Evolutionary conservation across 2,797 vertebrate genomes (phyloP).

Genomic region (Lates japonicus): DNA sequence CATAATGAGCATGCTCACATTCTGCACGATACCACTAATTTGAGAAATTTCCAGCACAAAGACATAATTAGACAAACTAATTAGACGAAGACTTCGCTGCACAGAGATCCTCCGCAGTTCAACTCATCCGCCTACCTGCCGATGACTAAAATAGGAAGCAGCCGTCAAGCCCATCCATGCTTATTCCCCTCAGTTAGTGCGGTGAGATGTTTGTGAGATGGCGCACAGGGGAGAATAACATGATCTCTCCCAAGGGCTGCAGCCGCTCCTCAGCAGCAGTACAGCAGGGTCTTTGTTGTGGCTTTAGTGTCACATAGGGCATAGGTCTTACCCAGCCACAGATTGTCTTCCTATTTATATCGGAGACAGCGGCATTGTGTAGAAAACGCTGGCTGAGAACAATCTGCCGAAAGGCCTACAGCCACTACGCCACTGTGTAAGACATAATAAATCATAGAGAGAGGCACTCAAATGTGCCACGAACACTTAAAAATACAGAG

Average conservation of each 20-base stretch:
- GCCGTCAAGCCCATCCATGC: slow-evolving; percentile 84
- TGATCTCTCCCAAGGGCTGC: slow-evolving; percentile 71
- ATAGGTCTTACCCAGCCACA: slow-evolving; percentile 66
- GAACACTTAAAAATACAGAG: slow-evolving; percentile 69
- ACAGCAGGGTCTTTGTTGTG: slow-evolving; percentile 72
- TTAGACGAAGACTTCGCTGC: slow-evolving; percentile 88
- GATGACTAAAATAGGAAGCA: slow-evolving; percentile 87
- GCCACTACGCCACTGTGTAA: slow-evolving; percentile 37
- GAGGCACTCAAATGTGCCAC: slow-evolving; percentile 59
- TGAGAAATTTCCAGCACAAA: slow-evolving; percentile 92
- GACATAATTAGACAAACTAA: slow-evolving; percentile 92
- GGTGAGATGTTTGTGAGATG: slow-evolving; percentile 81
- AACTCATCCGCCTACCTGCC: slow-evolving; percentile 89
- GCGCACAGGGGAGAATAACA: slow-evolving; percentile 76
- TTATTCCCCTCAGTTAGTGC: slow-evolving; percentile 80
- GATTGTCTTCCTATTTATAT: slow-evolving; percentile 70
- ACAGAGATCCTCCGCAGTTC: slow-evolving; percentile 88
- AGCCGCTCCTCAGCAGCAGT: slow-evolving; percentile 64
- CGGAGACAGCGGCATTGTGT: slow-evolving; percentile 44
- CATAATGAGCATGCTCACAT: slow-evolving; percentile 88
- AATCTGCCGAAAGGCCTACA: slow-evolving; percentile 37
- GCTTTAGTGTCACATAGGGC: slow-evolving; percentile 73
- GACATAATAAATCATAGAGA: slow-evolving; percentile 70
- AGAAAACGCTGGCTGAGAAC: slow-evolving; percentile 45
- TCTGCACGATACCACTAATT: slow-evolving; percentile 89